Base-by-base conservation (phyloP, 2,888 invertebrate species). In the Chrysotoxum bicinctum region DNA sequence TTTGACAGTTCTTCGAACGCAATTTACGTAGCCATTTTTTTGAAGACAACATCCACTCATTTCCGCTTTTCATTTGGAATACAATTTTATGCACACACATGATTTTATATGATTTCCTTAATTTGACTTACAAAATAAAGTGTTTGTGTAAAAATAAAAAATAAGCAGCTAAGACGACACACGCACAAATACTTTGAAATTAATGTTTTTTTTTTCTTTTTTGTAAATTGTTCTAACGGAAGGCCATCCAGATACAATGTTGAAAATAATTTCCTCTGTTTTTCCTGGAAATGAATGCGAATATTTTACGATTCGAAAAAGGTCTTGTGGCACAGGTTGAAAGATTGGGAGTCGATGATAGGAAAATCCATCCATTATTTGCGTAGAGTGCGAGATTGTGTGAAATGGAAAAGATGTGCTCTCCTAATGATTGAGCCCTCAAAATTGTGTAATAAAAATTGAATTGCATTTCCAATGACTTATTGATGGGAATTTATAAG, bases 401-500 rank as follows among this genome's bases (percentile, higher is more conserved):
- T 30, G 56, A 72, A 58, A 58, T 58, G 21, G 1, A 35, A 75
- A 70, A 66, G 66, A 43, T 79, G 66, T 54, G 26, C 66, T 79
- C 30, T n/a, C n/a, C 48, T 84, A 84, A 84, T 80, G 80, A 84
- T 68, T 52, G 58, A 52, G 75, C 43, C 75, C 84, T 80, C 72
- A 84, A 84, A 84, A 76, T 72, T 72, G 75, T 80, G 72, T 84
- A 72, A 72, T 76, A 84, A 84, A 84, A 80, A 76, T 72, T 72
- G 84, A 84, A 84, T 84, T 84, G 80, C 84, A 84, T 84, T 84
- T 72, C 68, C 84, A 84, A 84, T 80, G 84, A 80, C 75, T 80
- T 84, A 80, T 84, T 80, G 84, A 84, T 84, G 72, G 84, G 80
- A 83, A 84, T 79, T 84, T 84, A 84, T 84, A 79, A 74, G 43